Base-by-base conservation (phyloP, 2,113 vertebrate species). In the Datnioides undecimradiatus region DNA sequence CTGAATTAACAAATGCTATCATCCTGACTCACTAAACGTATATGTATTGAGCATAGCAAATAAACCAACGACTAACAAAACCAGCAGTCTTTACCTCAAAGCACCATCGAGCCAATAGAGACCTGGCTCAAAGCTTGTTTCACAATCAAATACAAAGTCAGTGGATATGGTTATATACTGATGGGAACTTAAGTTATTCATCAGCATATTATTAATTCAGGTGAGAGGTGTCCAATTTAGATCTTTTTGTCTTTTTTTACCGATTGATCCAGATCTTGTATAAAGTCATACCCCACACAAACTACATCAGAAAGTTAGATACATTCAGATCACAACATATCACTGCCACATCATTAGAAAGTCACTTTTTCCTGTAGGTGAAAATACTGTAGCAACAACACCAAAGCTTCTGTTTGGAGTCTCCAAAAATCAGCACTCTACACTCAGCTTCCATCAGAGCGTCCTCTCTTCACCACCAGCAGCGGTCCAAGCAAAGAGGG, bases 291-390 rank as follows among this genome's bases (percentile, higher is more conserved):
- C 51, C 49, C 49, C 80, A 51, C 43, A 59, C 64, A 38, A 46
- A 66, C 65, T 17, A 59, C 29, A 67, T 75, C 29, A 69, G 69
- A 60, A 81, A 65, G 45, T 66, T 63, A 48, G 54, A 66, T 85
- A 90, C 75, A 85, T 80, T 91, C 76, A 78, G 73, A 76, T 75
- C 68, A 86, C 78, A 77, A 68, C 34, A 60, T n/a, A 41, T 86
- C 75, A 83, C 72, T 21, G 52, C 63, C 76, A 77, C 66, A 6
- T 85, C 19, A 48, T 82, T 89, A 88, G 54, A 92, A 91, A 87
- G 89, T 34, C 71, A 58, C 34, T 60, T 80, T 59, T 76, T 84
- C 49, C 48, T 29, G 17, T 43, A 40, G 73, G 77, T 79, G 77
- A 76, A 89, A 91, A 85, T 74, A 87, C 17, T 63, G 31, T 79